Conservation (phyloP, 2,888 invertebrate genomes). For the Torymus tubicola region DNA sequence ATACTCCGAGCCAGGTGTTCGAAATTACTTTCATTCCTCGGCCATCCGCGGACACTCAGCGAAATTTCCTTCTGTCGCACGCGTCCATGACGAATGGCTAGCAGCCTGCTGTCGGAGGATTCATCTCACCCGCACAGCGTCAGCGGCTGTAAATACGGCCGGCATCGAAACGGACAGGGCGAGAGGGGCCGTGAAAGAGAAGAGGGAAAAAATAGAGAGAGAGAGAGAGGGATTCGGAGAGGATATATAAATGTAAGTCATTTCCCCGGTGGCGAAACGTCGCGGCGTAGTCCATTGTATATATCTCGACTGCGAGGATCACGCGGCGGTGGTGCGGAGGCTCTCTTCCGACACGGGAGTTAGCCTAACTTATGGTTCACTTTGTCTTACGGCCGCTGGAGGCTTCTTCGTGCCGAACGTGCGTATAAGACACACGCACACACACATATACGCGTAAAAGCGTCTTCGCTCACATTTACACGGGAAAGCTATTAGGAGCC, state of each 20-base stretch:
- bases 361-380: constrained; percentile 30
- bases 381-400: constrained; percentile 13
- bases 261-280: constrained; percentile 29
- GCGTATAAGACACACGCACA: no score
- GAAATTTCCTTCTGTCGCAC: constrained; percentile 3
- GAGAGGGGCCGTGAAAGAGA: no score
- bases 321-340: no score
- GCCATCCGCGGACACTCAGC: no score
- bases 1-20: no score
- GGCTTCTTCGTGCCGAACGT: background rate
- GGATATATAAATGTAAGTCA: constrained; percentile 42
- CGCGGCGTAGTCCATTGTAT: constrained; percentile 21
- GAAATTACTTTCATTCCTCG: no score
- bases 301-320: no score
- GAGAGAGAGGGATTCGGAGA: background rate
- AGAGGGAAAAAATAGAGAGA: background rate
- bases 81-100: constrained; percentile 10
- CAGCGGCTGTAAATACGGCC: background rate
- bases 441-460: no score
- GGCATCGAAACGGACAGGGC: background rate
- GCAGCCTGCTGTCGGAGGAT: background rate
- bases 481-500: background rate
- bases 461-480: background rate
- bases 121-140: constrained; percentile 3
- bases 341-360: background rate